Conservation (phyloP, 1,140 invertebrate genomes). For the Drosophila pectinifera region DNA sequence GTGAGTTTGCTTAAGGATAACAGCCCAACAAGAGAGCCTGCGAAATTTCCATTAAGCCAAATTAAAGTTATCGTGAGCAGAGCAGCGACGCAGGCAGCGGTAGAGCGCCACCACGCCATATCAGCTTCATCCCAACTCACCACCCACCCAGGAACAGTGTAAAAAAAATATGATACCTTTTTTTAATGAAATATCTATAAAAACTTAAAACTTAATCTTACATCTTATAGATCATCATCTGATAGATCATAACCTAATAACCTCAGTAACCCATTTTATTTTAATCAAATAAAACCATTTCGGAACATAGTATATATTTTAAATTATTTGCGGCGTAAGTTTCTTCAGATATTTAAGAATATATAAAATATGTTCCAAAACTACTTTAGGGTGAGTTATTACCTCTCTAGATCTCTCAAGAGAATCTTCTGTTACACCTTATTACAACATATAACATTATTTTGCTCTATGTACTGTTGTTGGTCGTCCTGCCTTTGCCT, state of each 20-base stretch:
- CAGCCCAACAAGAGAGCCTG: slow-evolving; percentile 35
- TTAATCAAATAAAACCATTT: not conserved
- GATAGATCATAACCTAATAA: not conserved
- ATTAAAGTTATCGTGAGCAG: slow-evolving; percentile 76
- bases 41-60: slow-evolving; percentile 81
- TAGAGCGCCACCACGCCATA: slow-evolving; percentile 46
- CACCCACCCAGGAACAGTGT: slow-evolving; percentile 10
- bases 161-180: not conserved
- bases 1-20: slow-evolving; percentile 47
- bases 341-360: too few species aligned
- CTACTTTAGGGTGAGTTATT: too few species aligned
- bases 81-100: slow-evolving; percentile 18
- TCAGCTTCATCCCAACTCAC: slow-evolving; percentile 14
- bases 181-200: too few species aligned
- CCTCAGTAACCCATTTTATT: not conserved
- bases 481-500: slow-evolving; percentile 9
- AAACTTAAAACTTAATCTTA: too few species aligned
- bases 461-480: slow-evolving; percentile 14
- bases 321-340: too few species aligned
- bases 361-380: not conserved
- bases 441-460: not conserved
- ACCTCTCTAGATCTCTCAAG: not conserved
- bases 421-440: not conserved
- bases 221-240: too few species aligned
- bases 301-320: too few species aligned